Conservation (phyloP, 2,113 vertebrate genomes). For the Corydoras sp. region DNA sequence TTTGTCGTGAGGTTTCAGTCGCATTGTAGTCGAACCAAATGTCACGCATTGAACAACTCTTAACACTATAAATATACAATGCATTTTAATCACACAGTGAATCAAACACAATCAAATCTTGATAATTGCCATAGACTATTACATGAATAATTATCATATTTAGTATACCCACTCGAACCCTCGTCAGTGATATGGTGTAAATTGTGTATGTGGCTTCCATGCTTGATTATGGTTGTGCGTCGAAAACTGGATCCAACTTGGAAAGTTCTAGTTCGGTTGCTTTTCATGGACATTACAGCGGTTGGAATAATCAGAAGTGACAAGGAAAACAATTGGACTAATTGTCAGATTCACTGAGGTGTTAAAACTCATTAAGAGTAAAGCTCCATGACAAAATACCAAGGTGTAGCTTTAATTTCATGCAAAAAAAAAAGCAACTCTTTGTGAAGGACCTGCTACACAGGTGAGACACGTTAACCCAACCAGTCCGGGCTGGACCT, state of each 20-base stretch:
- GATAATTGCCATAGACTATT: conserved; percentile 35
- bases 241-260: conserved; percentile 41
- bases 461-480: too few relatives aligned
- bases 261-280: conserved; percentile 45
- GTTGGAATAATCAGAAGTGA: conserved; percentile 57
- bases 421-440: conserved; percentile 13
- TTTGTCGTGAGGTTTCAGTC: too few relatives aligned
- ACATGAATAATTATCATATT: conserved; percentile 35
- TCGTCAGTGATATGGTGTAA: conserved; percentile 35
- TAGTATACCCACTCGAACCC: conserved; percentile 28
- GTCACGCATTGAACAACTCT: conserved; percentile 20
- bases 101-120: conserved; percentile 38
- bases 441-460: not conserved
- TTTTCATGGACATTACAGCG: conserved; percentile 53
- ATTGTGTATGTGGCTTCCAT: conserved; percentile 41
- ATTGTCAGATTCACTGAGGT: conserved; percentile 54
- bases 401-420: conserved; percentile 34
- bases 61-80: conserved; percentile 24
- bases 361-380: conserved; percentile 54
- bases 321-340: conserved; percentile 57
- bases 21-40: conserved; percentile 5
- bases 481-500: too few relatives aligned
- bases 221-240: conserved; percentile 43
- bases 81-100: conserved; percentile 42
- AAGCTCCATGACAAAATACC: conserved; percentile 50